Percentiles rank a stretch among this genome's conserved stretches.
phyloP scores from a whole-genome alignment of 2,888 invertebrate genomes.

The Alentia gelatinosa region DNA sequence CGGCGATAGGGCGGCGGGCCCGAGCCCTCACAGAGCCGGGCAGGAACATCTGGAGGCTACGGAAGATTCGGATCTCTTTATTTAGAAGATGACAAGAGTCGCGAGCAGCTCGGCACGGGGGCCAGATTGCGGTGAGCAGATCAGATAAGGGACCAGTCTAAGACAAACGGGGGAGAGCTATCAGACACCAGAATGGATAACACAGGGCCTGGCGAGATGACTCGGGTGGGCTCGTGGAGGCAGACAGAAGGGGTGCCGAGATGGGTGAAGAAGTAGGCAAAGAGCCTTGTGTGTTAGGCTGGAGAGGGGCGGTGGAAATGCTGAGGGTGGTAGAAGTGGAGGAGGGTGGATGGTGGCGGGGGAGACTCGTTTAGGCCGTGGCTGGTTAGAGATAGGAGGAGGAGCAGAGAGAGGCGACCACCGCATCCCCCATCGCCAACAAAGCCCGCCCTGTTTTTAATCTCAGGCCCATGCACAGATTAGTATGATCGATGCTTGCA shows the following conservation, averaged over 20 bases:
- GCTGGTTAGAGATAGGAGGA: background rate
- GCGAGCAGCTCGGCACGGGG: background rate
- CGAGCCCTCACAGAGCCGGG: background rate
- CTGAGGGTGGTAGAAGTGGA: no score
- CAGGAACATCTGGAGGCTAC: background rate
- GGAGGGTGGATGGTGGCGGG: background rate
- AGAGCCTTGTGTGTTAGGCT: no score
- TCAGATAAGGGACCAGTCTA: background rate
- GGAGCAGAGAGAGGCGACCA: background rate
- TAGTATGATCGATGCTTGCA: background rate
- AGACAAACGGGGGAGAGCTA: background rate
- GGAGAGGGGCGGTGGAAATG: no score
- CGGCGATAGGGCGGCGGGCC: background rate
- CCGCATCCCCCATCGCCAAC: no score
- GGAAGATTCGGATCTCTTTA: background rate
- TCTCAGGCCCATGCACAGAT: background rate
- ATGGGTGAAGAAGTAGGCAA: background rate
- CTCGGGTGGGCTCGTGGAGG: background rate
- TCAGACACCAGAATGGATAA: background rate
- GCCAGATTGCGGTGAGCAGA: background rate
- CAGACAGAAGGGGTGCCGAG: background rate
- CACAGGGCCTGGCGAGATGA: background rate
- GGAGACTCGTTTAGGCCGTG: no score
- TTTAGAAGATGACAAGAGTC: constrained; percentile 7
- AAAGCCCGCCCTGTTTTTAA: no score